Conservation (phyloP, 2,113 vertebrate species). For the Pelobates fuscus region DNA sequence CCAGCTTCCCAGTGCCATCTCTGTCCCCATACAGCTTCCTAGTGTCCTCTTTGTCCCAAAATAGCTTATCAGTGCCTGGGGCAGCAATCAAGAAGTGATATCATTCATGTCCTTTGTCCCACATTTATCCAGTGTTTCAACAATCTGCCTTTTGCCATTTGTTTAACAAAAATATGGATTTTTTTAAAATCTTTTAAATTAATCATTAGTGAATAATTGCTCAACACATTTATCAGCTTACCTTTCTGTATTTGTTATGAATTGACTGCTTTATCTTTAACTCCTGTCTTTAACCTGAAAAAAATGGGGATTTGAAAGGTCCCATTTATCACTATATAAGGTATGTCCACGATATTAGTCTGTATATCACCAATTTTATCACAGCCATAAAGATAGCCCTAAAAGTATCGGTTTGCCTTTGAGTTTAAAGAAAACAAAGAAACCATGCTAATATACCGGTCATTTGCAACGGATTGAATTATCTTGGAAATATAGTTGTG, state of each 20-base stretch:
- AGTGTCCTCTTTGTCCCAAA: too few species aligned
- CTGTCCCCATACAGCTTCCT: too few species aligned
- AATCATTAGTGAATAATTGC: not conserved
- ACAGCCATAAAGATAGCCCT: not conserved
- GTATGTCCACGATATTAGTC: not conserved
- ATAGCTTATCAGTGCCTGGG: too few species aligned
- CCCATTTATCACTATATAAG: not conserved
- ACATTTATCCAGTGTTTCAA: too few species aligned
- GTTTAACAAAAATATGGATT: not conserved
- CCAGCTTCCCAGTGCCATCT: too few species aligned
- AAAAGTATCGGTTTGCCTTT: not conserved
- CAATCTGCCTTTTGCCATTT: not conserved
- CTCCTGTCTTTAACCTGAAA: not conserved
- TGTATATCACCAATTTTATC: not conserved
- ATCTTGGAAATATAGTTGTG: too few species aligned
- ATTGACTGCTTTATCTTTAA: not conserved
- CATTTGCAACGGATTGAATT: too few species aligned
- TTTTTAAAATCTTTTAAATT: not conserved
- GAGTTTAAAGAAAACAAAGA: not conserved
- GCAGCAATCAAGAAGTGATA: too few species aligned
- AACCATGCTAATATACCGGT: too few species aligned
- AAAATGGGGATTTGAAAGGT: not conserved
- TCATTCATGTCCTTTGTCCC: too few species aligned
- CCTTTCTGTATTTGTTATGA: not conserved
- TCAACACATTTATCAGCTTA: not conserved